A percentile compares a stretch with the other conserved stretches of the same genome.
These are phyloP conservation scores for Sesamia nonagrioides DNA, from an alignment of 1,140 invertebrate genomes.

Conservation along the genomic window DNA sequence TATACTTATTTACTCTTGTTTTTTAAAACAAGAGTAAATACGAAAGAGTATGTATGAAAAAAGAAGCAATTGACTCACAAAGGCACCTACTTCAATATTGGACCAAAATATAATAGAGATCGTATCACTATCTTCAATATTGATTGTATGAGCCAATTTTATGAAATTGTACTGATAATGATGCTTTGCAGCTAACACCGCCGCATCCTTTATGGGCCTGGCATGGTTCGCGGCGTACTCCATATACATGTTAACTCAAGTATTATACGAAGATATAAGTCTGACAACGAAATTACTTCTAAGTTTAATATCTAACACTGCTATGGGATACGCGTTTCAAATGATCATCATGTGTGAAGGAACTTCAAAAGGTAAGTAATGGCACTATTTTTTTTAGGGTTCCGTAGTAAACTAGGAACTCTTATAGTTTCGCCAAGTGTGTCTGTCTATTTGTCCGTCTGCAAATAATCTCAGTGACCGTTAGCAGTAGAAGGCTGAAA, in stretches of 20 bases:
- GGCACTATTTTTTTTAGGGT: no score
- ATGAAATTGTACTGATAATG: slow-evolving; percentile 27
- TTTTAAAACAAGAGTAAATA: no score
- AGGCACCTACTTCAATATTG: not conserved
- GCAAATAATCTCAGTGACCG: no score
- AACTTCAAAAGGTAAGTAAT: slow-evolving; percentile 85
- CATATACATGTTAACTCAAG: slow-evolving; percentile 90
- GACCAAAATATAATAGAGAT: not conserved
- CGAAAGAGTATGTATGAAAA: no score
- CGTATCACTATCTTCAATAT: not conserved
- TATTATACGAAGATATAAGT: slow-evolving; percentile 77
- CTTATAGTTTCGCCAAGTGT: no score
- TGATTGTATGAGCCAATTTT: not conserved
- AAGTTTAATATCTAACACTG: slow-evolving; percentile 90
- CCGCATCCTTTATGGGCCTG: slow-evolving; percentile 91
- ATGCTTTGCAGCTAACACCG: slow-evolving; percentile 90
- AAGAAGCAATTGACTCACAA: no score
- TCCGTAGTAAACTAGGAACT: no score
- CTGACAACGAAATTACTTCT: slow-evolving; percentile 86
- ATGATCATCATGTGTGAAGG: slow-evolving; percentile 90
- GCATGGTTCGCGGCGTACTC: slow-evolving; percentile 93
- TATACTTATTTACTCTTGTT: no score
- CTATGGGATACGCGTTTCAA: slow-evolving; percentile 91
- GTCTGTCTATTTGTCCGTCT: no score
- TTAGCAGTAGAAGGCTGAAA: no score